These are phyloP conservation scores for Cremastobaeus sp. DNA, from an alignment of 2,888 invertebrate species.

Conservation along the genomic window DNA sequence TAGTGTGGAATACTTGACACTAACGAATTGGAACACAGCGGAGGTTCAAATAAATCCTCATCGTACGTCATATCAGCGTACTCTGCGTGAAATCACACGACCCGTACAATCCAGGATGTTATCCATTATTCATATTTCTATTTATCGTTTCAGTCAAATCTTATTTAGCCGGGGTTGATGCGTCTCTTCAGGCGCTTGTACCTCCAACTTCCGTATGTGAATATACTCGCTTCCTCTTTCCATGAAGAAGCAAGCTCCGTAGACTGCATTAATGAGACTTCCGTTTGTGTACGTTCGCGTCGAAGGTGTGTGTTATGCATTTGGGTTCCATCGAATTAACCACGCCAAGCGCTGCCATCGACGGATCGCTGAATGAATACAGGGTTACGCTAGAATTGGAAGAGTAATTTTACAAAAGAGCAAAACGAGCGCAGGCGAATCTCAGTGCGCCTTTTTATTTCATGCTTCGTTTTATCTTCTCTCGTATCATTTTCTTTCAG, in stretches of 20 bases:
- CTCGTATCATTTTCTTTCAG: constrained; percentile 3
- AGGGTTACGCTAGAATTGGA: constrained; percentile 10
- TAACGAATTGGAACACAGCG: neutral
- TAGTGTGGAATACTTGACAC: too few relatives aligned
- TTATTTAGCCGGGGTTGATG: constrained; percentile 31
- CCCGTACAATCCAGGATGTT: constrained; percentile 5
- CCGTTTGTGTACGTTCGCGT: constrained; percentile 26
- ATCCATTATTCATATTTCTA: constrained; percentile 48
- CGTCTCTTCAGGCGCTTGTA: constrained; percentile 4
- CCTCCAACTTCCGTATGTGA: neutral
- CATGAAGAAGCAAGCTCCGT: constrained; percentile 17
- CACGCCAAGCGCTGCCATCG: constrained; percentile 19
- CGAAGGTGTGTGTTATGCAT: constrained; percentile 26
- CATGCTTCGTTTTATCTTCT: neutral
- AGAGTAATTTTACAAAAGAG: constrained; percentile 45
- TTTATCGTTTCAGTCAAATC: constrained; percentile 37
- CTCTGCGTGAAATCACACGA: constrained; percentile 23
- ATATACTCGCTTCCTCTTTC: too few relatives aligned
- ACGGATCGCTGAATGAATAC: constrained; percentile 27
- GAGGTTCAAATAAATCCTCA: constrained; percentile 9
- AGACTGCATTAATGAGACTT: constrained; percentile 40
- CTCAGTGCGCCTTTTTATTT: constrained; percentile 21
- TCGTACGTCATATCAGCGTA: too few relatives aligned
- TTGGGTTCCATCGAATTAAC: constrained; percentile 51
- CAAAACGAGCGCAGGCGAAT: constrained; percentile 25